Percentiles rank a stretch among this genome's conserved stretches.
These are phyloP conservation scores for Agapostemon virescens DNA, from an alignment of 2,888 invertebrate genomes.

Conservation along the genomic window DNA sequence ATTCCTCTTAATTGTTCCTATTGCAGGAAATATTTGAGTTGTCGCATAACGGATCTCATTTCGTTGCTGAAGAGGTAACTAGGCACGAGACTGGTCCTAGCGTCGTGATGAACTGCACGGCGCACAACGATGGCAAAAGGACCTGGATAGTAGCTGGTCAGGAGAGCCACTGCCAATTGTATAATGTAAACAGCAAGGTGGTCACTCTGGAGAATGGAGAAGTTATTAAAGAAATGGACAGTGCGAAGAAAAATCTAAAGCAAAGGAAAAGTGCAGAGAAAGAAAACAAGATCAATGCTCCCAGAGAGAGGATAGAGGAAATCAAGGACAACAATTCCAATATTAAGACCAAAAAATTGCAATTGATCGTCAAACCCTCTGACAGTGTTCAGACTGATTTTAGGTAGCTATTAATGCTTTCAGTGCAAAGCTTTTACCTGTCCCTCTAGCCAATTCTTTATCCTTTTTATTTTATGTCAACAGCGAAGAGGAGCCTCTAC, in stretches of 20 bases:
- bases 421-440: neutral
- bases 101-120: slow-evolving; percentile 95
- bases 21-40: slow-evolving; percentile 95
- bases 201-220: slow-evolving; percentile 79
- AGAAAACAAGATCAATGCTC: slow-evolving; percentile 43
- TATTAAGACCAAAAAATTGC: slow-evolving; percentile 83
- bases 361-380: slow-evolving; percentile 88
- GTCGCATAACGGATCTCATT: slow-evolving; percentile 90
- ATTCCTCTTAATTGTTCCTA: no score
- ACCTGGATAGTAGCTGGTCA: slow-evolving; percentile 93
- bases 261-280: slow-evolving; percentile 81
- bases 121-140: slow-evolving; percentile 87
- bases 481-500: slow-evolving; percentile 88
- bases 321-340: slow-evolving; percentile 71
- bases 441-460: no score
- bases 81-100: slow-evolving; percentile 93
- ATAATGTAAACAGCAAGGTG: slow-evolving; percentile 84
- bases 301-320: slow-evolving; percentile 65
- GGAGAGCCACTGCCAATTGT: slow-evolving; percentile 94
- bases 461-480: neutral
- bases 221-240: slow-evolving; percentile 81
- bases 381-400: slow-evolving; percentile 94
- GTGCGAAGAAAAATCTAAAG: slow-evolving; percentile 78
- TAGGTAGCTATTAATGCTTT: slow-evolving; percentile 80
- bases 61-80: slow-evolving; percentile 93